Percentiles rank a stretch among this genome's conserved stretches.
phyloP scores from a whole-genome alignment of 2,797 vertebrate species.

The Bufotes viridis region DNA sequence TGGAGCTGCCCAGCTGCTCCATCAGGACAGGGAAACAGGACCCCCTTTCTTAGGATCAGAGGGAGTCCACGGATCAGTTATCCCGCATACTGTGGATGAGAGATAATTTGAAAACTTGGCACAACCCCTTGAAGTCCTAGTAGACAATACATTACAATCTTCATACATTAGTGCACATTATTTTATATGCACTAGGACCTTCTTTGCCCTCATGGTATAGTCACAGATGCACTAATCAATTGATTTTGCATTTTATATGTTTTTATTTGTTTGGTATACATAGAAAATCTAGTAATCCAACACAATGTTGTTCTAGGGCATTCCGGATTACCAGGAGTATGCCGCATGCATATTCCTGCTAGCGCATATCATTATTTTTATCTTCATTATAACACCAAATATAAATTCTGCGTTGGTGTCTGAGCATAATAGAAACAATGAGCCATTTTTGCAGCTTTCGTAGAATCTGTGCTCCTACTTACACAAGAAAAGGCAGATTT shows the following conservation, averaged over 20 bases:
- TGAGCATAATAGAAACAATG: conserved; percentile 1
- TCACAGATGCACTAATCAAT: background rate
- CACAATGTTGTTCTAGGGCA: background rate
- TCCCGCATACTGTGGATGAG: too few species aligned
- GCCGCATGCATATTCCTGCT: background rate
- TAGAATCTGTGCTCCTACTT: conserved; percentile 87
- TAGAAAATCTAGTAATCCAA: background rate
- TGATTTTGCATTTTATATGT: background rate
- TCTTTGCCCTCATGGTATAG: background rate
- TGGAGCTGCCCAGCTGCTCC: too few species aligned
- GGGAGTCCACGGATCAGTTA: too few species aligned
- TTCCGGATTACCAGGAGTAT: background rate
- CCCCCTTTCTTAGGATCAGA: too few species aligned
- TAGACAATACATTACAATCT: background rate
- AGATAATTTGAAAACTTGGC: too few species aligned
- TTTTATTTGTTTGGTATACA: background rate
- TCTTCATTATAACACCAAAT: conserved; percentile 4
- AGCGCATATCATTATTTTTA: conserved; percentile 12
- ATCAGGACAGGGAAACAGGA: too few species aligned
- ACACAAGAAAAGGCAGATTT: conserved; percentile 95
- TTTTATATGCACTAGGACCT: background rate
- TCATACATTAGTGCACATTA: background rate
- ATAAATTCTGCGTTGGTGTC: background rate
- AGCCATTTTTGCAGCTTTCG: conserved; percentile 63
- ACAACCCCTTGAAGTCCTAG: background rate